Evolutionary conservation across 30 jellyfish, hydroid and myxozoan species (phyloP), one percentile per base, ranked within the genome.

Genomic region (Hydractinia echinata): DNA sequence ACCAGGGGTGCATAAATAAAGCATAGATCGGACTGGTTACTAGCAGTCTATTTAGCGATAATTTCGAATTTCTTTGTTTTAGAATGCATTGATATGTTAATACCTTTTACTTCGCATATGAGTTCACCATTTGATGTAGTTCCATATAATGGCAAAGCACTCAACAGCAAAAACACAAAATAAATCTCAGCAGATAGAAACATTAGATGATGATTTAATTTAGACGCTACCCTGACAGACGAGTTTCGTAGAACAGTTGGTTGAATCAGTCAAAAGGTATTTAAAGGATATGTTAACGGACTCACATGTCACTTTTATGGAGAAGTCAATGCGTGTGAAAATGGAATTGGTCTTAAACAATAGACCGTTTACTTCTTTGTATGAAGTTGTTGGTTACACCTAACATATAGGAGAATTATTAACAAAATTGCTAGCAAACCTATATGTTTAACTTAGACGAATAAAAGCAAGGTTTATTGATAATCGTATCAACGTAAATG

Each of bases 161-260:
- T 62, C 5, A 62, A 15, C 73, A 62, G 73, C 73, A 50, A 62
- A 62, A 62, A 15, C 30, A 62, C 73, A 15, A 6, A 62, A 50
- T 15, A 62, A 39, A 15, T 62, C n/a, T 15, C 30, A 5, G 5
- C 73, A 62, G 30, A 10, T 10, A 5, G 30, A 62, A 62, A 6
- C 16, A 5, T 5, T 62, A 10, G 16, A 15, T 10, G 10, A 10
- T 5, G 10, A 62, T 10, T 62, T 62, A 62, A 62, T 62, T 62
- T 62, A 50, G 73, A 62, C 5, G 73, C 73, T 50, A 15, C 73
- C 73, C 50, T 62, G 73, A 50, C 10, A 62, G n/a, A n/a, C n/a
- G n/a, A n/a, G n/a, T n/a, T n/a, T n/a, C n/a, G n/a, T n/a, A n/a
- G n/a, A n/a, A n/a, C n/a, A n/a, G n/a, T n/a, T n/a, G n/a, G n/a